phyloP scores from a whole-genome alignment of 2,113 vertebrate species.

The Zootoca vivipara region DNA sequence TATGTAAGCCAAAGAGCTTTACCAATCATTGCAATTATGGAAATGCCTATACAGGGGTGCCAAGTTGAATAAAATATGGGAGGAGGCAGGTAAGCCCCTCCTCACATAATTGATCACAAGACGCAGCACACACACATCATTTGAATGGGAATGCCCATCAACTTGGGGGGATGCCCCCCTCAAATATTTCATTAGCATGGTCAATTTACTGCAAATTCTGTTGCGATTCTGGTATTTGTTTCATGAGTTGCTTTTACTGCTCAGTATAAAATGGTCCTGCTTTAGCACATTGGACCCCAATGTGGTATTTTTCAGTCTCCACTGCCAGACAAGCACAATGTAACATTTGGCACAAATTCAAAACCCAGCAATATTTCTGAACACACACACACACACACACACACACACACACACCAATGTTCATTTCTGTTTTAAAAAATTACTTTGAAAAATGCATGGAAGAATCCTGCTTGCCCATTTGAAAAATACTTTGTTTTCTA shows the following conservation, averaged over 20 bases:
- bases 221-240: not conserved
- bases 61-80: too few relatives aligned
- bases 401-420: too few relatives aligned
- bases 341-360: not conserved
- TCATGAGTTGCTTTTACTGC: not conserved
- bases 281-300: not conserved
- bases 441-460: not conserved
- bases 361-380: not conserved
- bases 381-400: too few relatives aligned
- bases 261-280: not conserved
- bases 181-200: too few relatives aligned
- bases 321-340: not conserved
- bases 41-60: not conserved
- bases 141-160: too few relatives aligned
- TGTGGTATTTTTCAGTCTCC: not conserved
- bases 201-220: not conserved
- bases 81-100: too few relatives aligned
- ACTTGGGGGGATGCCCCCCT: too few relatives aligned
- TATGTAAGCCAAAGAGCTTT: not conserved
- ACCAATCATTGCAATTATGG: not conserved
- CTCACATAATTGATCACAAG: too few relatives aligned
- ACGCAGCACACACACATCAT: too few relatives aligned
- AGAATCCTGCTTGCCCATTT: not conserved
- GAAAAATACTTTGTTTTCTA: not conserved
- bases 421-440: not conserved